Conservation (phyloP, 2,797 vertebrate species). For the Pristis pectinata region DNA sequence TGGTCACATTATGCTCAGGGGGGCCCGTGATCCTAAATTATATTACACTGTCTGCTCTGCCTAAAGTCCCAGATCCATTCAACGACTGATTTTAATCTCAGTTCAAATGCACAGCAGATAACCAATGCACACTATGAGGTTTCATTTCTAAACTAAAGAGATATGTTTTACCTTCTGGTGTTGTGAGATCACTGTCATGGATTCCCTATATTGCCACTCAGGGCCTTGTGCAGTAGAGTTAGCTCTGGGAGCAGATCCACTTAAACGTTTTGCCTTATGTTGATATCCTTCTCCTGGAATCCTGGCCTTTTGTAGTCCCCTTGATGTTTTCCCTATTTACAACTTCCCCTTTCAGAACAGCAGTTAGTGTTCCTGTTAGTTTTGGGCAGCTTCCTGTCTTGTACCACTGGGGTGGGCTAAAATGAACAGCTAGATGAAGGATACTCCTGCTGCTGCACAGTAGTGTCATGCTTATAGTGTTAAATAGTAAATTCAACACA, state of each 20-base stretch:
- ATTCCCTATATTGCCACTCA: neutral
- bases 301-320: neutral
- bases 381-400: neutral
- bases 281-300: neutral
- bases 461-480: neutral
- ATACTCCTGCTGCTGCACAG: neutral
- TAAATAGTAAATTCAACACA: neutral
- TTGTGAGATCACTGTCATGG: neutral
- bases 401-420: neutral
- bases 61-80: too few relatives aligned
- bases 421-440: neutral
- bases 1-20: too few relatives aligned
- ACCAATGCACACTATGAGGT: too few relatives aligned
- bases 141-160: neutral
- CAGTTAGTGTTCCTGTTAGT: neutral
- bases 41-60: too few relatives aligned
- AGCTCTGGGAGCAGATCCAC: neutral
- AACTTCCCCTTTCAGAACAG: neutral
- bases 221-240: neutral
- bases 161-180: neutral
- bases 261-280: neutral
- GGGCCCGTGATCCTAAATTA: too few relatives aligned
- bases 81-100: too few relatives aligned
- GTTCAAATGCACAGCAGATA: too few relatives aligned
- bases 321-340: neutral